Evolutionary conservation across 2,888 invertebrate species (phyloP).

Genomic region (Halictus quadricinctus): DNA sequence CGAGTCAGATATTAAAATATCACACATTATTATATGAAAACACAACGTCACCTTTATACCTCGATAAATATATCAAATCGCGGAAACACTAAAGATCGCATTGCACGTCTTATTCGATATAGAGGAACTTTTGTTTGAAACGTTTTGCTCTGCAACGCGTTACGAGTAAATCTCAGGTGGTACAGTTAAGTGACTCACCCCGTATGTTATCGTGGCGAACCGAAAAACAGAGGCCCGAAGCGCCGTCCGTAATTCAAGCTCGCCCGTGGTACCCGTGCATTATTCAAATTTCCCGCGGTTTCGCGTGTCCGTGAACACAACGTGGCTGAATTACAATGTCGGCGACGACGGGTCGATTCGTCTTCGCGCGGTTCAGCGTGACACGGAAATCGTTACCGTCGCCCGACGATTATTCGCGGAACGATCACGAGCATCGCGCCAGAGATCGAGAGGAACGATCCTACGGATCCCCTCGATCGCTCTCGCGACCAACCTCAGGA

Average conservation of each 20-base stretch:
- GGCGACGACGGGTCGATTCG: constrained; percentile 25
- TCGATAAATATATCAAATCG: neutral
- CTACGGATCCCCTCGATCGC: constrained; percentile 12
- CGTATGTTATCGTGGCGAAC: neutral
- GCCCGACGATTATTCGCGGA: constrained; percentile 33
- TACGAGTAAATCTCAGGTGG: neutral
- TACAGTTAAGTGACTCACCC: neutral
- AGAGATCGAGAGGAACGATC: neutral
- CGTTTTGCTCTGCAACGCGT: neutral
- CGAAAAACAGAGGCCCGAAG: constrained; percentile 6
- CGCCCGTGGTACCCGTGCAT: constrained; percentile 40
- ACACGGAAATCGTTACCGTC: constrained; percentile 54
- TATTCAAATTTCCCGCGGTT: constrained; percentile 51
- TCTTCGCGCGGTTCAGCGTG: constrained; percentile 41
- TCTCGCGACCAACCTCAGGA: constrained; percentile 11
- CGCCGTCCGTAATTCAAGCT: constrained; percentile 40
- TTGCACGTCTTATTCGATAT: neutral
- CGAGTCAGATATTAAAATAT: too few relatives aligned
- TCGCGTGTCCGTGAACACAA: neutral
- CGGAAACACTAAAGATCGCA: neutral
- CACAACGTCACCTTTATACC: too few relatives aligned
- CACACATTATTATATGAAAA: too few relatives aligned
- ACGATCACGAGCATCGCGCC: constrained; percentile 13
- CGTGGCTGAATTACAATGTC: constrained; percentile 33
- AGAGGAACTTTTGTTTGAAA: neutral